Evolutionary conservation across 1,140 invertebrate species (phyloP).

Genomic region (Plodia interpunctella): DNA sequence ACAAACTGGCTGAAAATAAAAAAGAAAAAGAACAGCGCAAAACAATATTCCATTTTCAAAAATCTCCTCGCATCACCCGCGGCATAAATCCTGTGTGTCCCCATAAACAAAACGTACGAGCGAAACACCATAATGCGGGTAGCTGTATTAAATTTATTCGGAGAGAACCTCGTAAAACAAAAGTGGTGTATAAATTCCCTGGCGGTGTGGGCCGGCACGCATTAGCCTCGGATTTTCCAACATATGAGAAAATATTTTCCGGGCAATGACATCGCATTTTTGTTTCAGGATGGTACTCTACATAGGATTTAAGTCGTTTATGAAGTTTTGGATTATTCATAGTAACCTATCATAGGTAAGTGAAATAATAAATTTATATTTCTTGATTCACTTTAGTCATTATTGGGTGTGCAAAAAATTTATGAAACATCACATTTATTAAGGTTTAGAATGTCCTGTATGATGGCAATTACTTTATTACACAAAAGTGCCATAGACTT

Average conservation of each 20-base stretch:
- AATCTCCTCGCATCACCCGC: background rate
- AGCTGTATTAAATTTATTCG: slow-evolving; percentile 16
- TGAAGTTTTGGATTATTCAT: too few species aligned
- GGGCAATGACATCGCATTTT: slow-evolving; percentile 17
- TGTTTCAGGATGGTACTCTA: slow-evolving; percentile 36
- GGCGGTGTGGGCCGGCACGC: slow-evolving; percentile 15
- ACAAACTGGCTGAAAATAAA: background rate
- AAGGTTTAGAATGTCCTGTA: too few species aligned
- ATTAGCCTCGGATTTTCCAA: slow-evolving; percentile 22
- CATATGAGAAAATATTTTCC: slow-evolving; percentile 23
- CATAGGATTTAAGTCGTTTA: slow-evolving; percentile 10
- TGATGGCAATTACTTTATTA: too few species aligned
- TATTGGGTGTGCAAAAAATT: too few species aligned
- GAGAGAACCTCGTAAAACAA: slow-evolving; percentile 20
- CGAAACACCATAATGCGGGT: slow-evolving; percentile 2
- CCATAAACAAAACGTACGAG: slow-evolving; percentile 8
- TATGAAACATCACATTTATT: too few species aligned
- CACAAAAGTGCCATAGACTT: too few species aligned
- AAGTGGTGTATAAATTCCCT: slow-evolving; percentile 13
- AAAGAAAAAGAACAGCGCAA: background rate
- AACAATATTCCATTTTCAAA: slow-evolving; percentile 1
- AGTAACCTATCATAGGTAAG: too few species aligned
- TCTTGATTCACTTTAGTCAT: too few species aligned
- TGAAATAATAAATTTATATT: too few species aligned
- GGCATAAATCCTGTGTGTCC: background rate